Percentiles rank a stretch among this genome's conserved stretches.
These are phyloP conservation scores for Kryphioiulus occultus DNA, from an alignment of 2,888 invertebrate species.

Conservation along the genomic window DNA sequence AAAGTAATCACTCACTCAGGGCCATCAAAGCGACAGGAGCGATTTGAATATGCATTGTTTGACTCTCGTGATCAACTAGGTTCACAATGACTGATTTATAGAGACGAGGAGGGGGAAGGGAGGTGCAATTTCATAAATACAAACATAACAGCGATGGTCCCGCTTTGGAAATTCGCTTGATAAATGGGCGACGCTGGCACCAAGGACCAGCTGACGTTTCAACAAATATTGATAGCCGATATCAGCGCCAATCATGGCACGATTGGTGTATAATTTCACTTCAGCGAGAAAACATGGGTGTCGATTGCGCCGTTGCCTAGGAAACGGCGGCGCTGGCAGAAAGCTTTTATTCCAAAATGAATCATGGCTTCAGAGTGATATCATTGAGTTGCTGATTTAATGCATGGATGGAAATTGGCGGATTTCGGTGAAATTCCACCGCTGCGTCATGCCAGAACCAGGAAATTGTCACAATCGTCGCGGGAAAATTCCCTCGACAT, in stretches of 20 bases:
- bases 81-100: neutral
- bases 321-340: neutral
- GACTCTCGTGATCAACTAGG: conserved; percentile 5
- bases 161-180: neutral
- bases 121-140: neutral
- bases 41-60: conserved; percentile 5
- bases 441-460: no score
- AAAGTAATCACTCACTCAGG: conserved; percentile 4
- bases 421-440: neutral
- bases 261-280: conserved; percentile 5
- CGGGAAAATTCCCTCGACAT: neutral
- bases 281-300: neutral
- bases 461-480: neutral
- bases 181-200: neutral
- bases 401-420: neutral
- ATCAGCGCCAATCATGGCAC: conserved; percentile 5
- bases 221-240: conserved; percentile 5
- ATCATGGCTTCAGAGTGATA: neutral
- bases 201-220: neutral
- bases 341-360: conserved; percentile 5
- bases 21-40: neutral
- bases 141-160: neutral
- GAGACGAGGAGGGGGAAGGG: neutral
- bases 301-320: neutral
- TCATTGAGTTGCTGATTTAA: neutral